A percentile compares a stretch with the other conserved stretches of the same genome.
Evolutionary conservation across 2,797 vertebrate genomes (phyloP).

Genomic region (Taenioides sp.): DNA sequence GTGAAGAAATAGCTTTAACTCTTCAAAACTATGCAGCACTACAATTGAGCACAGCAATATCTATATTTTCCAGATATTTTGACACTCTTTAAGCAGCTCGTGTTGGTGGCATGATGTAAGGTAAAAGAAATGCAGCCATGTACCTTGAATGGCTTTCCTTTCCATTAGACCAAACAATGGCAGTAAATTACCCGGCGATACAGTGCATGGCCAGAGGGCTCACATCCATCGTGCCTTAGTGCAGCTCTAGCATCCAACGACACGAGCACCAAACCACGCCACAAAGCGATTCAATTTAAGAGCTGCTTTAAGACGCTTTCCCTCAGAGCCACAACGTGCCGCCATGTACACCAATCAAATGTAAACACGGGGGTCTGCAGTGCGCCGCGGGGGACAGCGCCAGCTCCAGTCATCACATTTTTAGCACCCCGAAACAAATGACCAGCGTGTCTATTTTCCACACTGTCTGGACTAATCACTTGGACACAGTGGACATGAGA

Average conservation of each 20-base stretch:
- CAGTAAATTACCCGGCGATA: conserved; percentile 45
- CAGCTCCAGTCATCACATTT: conserved; percentile 39
- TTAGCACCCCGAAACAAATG: conserved; percentile 65
- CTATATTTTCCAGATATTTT: background rate
- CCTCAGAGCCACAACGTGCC: conserved; percentile 39
- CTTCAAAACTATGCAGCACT: too few species aligned
- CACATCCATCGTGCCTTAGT: conserved; percentile 57
- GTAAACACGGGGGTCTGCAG: conserved; percentile 59
- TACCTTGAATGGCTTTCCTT: conserved; percentile 15
- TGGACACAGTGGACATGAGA: conserved; percentile 59
- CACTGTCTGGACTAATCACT: conserved; percentile 63
- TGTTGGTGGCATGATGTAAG: background rate
- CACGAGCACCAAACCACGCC: conserved; percentile 47
- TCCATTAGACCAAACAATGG: conserved; percentile 26
- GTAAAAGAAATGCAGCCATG: conserved; percentile 20
- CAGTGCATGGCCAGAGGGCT: conserved; percentile 41
- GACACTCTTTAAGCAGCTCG: background rate
- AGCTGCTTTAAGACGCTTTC: conserved; percentile 42
- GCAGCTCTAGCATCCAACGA: conserved; percentile 53
- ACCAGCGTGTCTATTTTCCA: conserved; percentile 51
- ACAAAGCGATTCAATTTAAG: conserved; percentile 71
- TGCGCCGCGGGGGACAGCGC: conserved; percentile 56
- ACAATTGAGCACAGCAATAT: background rate
- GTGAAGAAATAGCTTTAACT: too few species aligned
- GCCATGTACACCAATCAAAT: conserved; percentile 59